phyloP scores from a whole-genome alignment of 2,113 vertebrate species.

The Microtus ochrogaster region DNA sequence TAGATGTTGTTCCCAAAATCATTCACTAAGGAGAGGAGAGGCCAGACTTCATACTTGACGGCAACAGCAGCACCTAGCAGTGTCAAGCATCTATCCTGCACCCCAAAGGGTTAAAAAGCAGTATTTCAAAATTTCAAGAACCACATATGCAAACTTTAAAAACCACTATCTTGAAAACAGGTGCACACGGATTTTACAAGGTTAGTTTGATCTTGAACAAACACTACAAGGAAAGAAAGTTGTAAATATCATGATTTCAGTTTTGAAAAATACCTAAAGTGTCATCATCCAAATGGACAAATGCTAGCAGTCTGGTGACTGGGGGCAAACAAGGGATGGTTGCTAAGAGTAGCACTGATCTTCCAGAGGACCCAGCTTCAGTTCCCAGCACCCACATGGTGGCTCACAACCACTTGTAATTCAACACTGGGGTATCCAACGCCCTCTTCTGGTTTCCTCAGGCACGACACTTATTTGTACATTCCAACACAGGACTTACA shows the following conservation, averaged over 20 bases:
- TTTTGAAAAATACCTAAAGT: neutral
- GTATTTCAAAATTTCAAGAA: neutral
- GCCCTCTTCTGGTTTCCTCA: neutral
- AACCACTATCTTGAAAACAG: neutral
- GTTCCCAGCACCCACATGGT: neutral
- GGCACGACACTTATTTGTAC: neutral
- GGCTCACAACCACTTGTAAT: neutral
- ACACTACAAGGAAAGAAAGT: neutral
- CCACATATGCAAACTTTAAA: neutral
- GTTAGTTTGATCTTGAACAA: neutral
- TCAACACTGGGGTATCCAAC: neutral
- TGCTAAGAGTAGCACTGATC: neutral
- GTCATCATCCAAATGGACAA: neutral
- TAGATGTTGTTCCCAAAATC: neutral
- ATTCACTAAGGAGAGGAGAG: neutral
- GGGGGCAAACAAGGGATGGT: neutral
- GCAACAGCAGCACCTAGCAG: no score
- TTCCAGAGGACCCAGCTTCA: neutral
- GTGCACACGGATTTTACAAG: neutral
- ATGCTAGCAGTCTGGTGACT: neutral
- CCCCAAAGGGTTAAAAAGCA: neutral
- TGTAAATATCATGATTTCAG: neutral
- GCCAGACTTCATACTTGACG: neutral
- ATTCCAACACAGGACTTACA: neutral
- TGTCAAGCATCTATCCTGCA: no score